Conservation (phyloP, 2,888 invertebrate genomes). For the Melanophora roralis region DNA sequence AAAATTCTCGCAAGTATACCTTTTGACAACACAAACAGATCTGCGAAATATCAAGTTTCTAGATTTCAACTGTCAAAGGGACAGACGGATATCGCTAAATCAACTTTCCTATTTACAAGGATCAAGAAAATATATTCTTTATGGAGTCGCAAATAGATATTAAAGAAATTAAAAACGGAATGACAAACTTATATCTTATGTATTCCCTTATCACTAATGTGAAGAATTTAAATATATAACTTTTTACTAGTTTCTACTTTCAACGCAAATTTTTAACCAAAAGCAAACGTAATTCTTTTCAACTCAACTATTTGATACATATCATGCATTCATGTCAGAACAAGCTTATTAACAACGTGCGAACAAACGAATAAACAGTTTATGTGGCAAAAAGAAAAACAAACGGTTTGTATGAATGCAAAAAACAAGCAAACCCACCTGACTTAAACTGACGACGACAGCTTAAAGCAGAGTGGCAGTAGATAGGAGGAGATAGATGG, state of each 20-base stretch:
- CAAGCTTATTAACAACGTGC: conserved; percentile 36
- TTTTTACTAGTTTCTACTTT: not conserved
- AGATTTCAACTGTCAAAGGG: too few species aligned
- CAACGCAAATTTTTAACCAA: not conserved
- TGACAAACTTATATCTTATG: too few species aligned
- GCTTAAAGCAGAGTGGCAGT: not conserved
- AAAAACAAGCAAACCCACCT: conserved; percentile 55
- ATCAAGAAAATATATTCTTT: too few species aligned
- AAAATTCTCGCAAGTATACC: too few species aligned
- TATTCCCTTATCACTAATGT: not conserved
- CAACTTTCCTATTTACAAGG: too few species aligned
- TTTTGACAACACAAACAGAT: too few species aligned
- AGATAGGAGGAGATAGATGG: not conserved
- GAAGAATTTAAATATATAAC: not conserved
- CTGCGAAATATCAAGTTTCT: too few species aligned
- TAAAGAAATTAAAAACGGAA: too few species aligned
- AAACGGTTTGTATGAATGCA: conserved; percentile 16
- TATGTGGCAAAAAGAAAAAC: not conserved
- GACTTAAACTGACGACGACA: conserved; percentile 20
- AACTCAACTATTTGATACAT: conserved; percentile 30
- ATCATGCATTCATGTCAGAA: conserved; percentile 58
- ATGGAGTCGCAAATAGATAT: too few species aligned
- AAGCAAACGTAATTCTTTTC: conserved; percentile 31
- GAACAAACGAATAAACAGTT: conserved; percentile 26
- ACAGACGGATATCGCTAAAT: too few species aligned